These are phyloP conservation scores for Falco novaeseelandiae DNA, from an alignment of 2,797 vertebrate genomes.

Conservation along the genomic window DNA sequence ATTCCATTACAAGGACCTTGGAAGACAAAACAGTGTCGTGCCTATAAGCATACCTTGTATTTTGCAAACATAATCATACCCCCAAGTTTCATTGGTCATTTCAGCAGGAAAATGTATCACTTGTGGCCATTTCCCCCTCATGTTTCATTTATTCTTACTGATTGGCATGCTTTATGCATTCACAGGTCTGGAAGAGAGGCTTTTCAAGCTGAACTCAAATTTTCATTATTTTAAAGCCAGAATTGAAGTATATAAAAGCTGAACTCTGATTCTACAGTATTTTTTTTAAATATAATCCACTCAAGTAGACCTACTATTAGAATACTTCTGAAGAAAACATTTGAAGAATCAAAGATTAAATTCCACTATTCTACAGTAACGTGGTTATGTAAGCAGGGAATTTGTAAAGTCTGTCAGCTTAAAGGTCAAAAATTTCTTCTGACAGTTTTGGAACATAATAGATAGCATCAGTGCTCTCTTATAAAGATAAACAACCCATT, in stretches of 20 bases:
- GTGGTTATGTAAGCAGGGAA: background rate
- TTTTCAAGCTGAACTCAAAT: background rate
- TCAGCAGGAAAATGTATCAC: background rate
- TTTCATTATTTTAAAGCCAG: background rate
- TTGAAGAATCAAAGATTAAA: background rate
- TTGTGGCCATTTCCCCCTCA: background rate
- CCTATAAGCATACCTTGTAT: background rate
- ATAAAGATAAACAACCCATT: background rate
- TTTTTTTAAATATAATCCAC: background rate
- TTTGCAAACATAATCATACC: background rate
- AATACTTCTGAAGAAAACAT: background rate
- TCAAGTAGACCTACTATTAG: background rate
- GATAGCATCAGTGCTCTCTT: background rate
- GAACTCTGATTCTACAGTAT: background rate
- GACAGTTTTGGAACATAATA: background rate
- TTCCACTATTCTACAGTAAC: background rate
- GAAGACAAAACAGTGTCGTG: background rate
- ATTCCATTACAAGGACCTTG: background rate
- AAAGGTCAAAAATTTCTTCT: background rate
- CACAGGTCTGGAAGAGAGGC: background rate
- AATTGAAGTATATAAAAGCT: background rate
- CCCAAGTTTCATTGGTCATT: background rate
- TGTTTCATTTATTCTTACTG: background rate
- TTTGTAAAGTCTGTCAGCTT: background rate
- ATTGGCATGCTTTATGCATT: background rate